These are phyloP conservation scores for Pristionchus arcanus DNA, from an alignment of 2,888 invertebrate species.

Conservation along the genomic window DNA sequence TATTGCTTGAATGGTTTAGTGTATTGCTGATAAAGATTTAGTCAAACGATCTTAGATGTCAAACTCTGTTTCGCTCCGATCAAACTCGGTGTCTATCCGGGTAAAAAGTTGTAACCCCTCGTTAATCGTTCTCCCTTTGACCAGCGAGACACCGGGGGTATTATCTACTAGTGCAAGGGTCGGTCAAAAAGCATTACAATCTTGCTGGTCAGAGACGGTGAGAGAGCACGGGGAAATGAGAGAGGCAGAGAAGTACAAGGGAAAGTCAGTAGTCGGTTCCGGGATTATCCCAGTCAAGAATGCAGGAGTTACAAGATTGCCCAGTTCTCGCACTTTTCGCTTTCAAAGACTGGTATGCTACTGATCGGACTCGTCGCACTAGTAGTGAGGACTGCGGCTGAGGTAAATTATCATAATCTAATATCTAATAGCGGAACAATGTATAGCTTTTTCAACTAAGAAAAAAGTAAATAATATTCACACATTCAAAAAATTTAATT, in stretches of 20 bases:
- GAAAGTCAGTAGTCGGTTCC: not conserved
- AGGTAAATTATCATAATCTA: not conserved
- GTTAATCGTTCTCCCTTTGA: not conserved
- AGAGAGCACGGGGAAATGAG: not conserved
- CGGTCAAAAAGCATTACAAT: not conserved
- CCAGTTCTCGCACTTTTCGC: constrained; percentile 24
- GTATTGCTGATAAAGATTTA: too few relatives aligned
- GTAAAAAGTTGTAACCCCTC: not conserved
- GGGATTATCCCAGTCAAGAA: constrained; percentile 46
- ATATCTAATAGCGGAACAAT: too few relatives aligned
- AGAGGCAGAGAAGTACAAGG: not conserved
- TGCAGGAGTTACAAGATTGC: constrained; percentile 16
- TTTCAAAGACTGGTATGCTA: not conserved
- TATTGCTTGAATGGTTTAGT: too few relatives aligned
- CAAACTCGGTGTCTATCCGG: not conserved
- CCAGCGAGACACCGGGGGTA: constrained; percentile 8
- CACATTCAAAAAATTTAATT: too few relatives aligned
- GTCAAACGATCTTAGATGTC: not conserved
- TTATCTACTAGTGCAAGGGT: constrained; percentile 4
- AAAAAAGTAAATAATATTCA: too few relatives aligned
- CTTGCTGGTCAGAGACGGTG: not conserved
- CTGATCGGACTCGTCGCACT: not conserved
- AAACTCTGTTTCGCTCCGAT: not conserved
- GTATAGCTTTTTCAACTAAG: too few relatives aligned
- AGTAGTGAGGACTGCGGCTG: not conserved